Evolutionary conservation across 2,797 vertebrate genomes (phyloP).

Genomic region (Perodicticus potto): DNA sequence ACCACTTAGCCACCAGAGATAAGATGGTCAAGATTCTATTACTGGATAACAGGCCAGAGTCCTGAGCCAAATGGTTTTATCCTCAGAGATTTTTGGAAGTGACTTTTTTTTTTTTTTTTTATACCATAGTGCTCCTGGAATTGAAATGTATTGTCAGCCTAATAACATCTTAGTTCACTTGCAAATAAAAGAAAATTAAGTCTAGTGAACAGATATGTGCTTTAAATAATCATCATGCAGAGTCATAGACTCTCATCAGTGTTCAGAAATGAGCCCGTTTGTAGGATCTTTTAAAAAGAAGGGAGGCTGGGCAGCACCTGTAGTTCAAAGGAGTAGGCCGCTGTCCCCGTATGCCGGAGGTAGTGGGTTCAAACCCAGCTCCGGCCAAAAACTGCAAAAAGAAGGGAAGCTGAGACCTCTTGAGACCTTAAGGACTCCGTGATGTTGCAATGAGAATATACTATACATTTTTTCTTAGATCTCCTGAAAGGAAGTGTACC

Average conservation of each 20-base stretch:
- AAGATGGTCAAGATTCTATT: not conserved
- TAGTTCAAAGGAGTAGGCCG: no score
- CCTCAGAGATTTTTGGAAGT: not conserved
- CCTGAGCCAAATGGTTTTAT: not conserved
- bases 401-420: not conserved
- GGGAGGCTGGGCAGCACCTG: not conserved
- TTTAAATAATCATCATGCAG: not conserved
- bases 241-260: not conserved
- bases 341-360: no score
- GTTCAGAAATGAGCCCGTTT: not conserved
- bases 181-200: not conserved
- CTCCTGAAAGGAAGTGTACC: not conserved
- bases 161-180: constrained; percentile 7
- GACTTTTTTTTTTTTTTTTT: not conserved
- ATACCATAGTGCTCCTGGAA: not conserved
- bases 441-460: not conserved
- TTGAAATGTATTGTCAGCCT: not conserved
- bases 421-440: not conserved
- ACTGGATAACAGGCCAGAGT: not conserved
- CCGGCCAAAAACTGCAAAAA: not conserved
- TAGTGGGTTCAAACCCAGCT: no score
- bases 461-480: not conserved
- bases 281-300: not conserved
- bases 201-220: not conserved
- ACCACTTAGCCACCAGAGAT: not conserved